Evolutionary conservation across 2,113 vertebrate species (phyloP).

Genomic region (Ornithorhynchus anatinus): DNA sequence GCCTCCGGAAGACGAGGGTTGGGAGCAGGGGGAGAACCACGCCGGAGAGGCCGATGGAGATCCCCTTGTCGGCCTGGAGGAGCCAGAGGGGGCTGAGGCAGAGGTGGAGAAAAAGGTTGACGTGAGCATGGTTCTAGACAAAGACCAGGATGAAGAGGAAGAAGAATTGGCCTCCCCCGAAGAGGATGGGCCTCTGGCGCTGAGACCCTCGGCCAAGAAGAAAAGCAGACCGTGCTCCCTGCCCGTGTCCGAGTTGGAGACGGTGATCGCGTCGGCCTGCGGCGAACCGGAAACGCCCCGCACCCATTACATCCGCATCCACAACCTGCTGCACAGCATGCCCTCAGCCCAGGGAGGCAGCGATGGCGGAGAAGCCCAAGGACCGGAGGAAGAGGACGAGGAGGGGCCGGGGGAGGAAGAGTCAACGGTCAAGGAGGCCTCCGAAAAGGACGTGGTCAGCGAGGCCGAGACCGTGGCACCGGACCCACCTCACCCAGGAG

Average conservation of each 20-base stretch:
- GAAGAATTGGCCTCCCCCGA: background rate
- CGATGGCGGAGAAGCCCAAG: conserved; percentile 67
- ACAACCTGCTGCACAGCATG: conserved; percentile 93
- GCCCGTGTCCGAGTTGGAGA: conserved; percentile 94
- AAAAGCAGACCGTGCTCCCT: conserved; percentile 90
- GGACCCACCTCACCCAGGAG: conserved; percentile 36
- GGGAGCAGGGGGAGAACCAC: conserved; percentile 63
- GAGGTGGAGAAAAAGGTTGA: background rate
- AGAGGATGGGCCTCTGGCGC: conserved; percentile 53
- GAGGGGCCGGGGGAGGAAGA: conserved; percentile 69
- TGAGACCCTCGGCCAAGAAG: conserved; percentile 72
- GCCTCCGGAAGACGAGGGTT: background rate
- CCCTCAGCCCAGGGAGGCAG: conserved; percentile 78
- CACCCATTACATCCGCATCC: conserved; percentile 95
- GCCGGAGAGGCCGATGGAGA: conserved; percentile 45
- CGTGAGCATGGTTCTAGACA: conserved; percentile 51
- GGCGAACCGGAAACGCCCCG: conserved; percentile 92
- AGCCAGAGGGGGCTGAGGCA: conserved; percentile 11
- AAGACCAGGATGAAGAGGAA: conserved; percentile 47
- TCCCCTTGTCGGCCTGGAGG: conserved; percentile 34
- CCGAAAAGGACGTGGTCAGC: conserved; percentile 69
- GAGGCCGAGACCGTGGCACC: conserved; percentile 70
- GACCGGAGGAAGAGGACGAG: conserved; percentile 30
- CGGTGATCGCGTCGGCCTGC: conserved; percentile 89
- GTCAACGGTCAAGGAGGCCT: conserved; percentile 63